Percentiles rank a stretch among this genome's conserved stretches.
These are phyloP conservation scores for Cephus sareptanus DNA, from an alignment of 2,888 invertebrate genomes.

Conservation along the genomic window DNA sequence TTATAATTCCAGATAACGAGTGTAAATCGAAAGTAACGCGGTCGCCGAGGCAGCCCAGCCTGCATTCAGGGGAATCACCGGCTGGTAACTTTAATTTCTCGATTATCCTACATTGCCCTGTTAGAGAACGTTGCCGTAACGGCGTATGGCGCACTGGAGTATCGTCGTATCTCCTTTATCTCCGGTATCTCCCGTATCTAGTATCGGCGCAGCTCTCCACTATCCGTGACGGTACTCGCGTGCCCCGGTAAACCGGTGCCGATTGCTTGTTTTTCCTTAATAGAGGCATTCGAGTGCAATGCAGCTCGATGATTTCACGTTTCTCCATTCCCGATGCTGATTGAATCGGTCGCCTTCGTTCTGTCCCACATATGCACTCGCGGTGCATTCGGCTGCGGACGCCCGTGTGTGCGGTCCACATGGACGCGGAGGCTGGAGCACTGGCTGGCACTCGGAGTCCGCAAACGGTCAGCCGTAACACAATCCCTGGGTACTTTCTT, in stretches of 20 bases:
- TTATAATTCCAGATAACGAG: conserved; percentile 16
- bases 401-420: too few relatives aligned
- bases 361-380: too few relatives aligned
- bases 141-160: not conserved
- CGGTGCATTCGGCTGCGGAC: too few relatives aligned
- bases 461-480: too few relatives aligned
- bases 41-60: not conserved
- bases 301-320: conserved; percentile 22
- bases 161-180: not conserved
- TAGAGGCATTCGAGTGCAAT: conserved; percentile 48
- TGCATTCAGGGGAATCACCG: conserved; percentile 48
- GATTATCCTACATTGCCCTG: conserved; percentile 61
- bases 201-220: conserved; percentile 9
- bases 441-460: too few relatives aligned
- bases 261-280: conserved; percentile 31
- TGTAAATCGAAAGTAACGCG: conserved; percentile 22
- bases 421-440: too few relatives aligned
- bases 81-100: conserved; percentile 61
- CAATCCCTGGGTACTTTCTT: too few relatives aligned
- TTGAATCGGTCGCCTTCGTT: conserved; percentile 45
- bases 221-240: conserved; percentile 37
- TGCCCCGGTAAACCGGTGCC: conserved; percentile 8
- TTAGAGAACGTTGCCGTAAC: conserved; percentile 53
- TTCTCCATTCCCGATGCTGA: conserved; percentile 48
- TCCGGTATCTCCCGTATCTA: not conserved